Conservation (phyloP, 2,888 invertebrate species). For the Pheosia gnoma region DNA sequence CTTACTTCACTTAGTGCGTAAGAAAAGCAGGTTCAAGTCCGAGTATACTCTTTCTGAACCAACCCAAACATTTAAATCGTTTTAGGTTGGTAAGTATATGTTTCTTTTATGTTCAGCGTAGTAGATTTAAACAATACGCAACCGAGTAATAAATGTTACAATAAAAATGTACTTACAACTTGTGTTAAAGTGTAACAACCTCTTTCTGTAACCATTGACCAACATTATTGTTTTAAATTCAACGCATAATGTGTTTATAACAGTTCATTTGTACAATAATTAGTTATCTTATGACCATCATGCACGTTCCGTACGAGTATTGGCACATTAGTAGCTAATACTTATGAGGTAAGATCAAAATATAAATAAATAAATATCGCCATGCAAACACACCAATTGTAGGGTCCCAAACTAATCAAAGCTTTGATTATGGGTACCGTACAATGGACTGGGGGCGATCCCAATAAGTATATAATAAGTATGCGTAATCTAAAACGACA, state of each 20-base stretch:
- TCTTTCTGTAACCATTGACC: background rate
- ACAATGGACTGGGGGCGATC: too few species aligned
- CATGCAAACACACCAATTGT: too few species aligned
- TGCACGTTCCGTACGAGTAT: background rate
- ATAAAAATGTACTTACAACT: constrained; percentile 7
- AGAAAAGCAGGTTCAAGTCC: too few species aligned
- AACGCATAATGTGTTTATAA: background rate
- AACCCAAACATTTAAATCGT: too few species aligned
- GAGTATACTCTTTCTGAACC: too few species aligned
- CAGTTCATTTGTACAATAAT: background rate
- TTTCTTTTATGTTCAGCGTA: background rate
- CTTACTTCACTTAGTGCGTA: too few species aligned
- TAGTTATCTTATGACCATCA: background rate
- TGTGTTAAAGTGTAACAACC: background rate
- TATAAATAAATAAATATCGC: background rate
- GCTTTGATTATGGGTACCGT: too few species aligned
- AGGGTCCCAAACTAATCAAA: too few species aligned
- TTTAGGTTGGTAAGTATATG: too few species aligned
- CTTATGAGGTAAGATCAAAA: background rate
- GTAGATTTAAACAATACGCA: background rate
- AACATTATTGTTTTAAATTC: background rate
- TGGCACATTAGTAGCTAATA: background rate
- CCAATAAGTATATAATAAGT: too few species aligned
- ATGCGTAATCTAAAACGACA: too few species aligned
- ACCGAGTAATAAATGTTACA: constrained; percentile 4